These are phyloP conservation scores for Drosophila peninsularis DNA, from an alignment of 2,888 invertebrate genomes.

Conservation along the genomic window DNA sequence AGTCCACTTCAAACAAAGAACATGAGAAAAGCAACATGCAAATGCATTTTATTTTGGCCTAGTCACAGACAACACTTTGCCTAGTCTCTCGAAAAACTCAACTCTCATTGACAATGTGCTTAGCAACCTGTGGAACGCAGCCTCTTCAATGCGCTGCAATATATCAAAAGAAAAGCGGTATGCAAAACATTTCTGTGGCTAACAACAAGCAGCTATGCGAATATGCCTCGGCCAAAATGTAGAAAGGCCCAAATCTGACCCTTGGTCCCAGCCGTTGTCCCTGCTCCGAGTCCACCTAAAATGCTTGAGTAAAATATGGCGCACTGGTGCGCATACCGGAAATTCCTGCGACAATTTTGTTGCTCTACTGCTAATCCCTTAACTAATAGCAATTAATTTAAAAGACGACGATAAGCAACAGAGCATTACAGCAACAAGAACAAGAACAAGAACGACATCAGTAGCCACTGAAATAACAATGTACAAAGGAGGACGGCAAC, in stretches of 20 bases:
- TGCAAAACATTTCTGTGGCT: constrained; percentile 64
- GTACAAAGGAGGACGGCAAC: constrained; percentile 37
- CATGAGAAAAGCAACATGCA: constrained; percentile 3
- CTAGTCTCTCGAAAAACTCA: constrained; percentile 19
- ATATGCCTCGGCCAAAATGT: constrained; percentile 37
- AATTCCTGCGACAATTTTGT: constrained; percentile 80
- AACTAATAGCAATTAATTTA: constrained; percentile 83
- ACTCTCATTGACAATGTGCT: constrained; percentile 34
- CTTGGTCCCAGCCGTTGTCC: constrained; percentile 12
- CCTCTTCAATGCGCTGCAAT: constrained; percentile 78
- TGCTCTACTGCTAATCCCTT: constrained; percentile 79
- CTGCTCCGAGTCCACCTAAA: constrained; percentile 14
- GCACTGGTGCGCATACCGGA: constrained; percentile 73
- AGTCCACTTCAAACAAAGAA: background rate
- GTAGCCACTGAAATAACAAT: constrained; percentile 13
- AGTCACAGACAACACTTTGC: constrained; percentile 4
- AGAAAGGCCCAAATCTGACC: constrained; percentile 27
- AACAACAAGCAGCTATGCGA: constrained; percentile 48
- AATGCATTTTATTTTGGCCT: constrained; percentile 31
- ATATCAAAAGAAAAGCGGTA: constrained; percentile 82
- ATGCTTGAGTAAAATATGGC: constrained; percentile 74
- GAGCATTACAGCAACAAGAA: constrained; percentile 45
- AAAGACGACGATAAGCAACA: constrained; percentile 79
- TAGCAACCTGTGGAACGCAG: constrained; percentile 83
- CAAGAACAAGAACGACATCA: constrained; percentile 17